phyloP scores from a whole-genome alignment of 2,888 invertebrate species.

The Tenthredo distinguenda region DNA sequence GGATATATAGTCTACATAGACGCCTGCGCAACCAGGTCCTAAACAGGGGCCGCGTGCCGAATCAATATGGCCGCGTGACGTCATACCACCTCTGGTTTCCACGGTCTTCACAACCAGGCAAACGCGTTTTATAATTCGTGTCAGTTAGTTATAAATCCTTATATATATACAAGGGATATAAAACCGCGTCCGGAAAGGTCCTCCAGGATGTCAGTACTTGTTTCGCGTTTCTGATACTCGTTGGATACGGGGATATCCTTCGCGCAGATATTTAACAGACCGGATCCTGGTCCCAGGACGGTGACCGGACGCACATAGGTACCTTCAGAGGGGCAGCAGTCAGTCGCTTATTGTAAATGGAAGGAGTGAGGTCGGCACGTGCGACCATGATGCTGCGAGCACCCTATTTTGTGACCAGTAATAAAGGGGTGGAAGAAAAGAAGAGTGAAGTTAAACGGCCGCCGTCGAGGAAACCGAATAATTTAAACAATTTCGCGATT shows the following conservation, averaged over 20 bases:
- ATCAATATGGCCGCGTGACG: slow-evolving; percentile 69
- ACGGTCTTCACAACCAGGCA: slow-evolving; percentile 25
- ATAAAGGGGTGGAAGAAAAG: not conserved
- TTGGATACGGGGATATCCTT: not conserved
- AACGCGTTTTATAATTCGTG: slow-evolving; percentile 32
- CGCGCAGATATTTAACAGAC: not conserved
- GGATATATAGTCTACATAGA: not conserved
- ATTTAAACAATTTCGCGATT: not conserved
- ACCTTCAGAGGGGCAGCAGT: slow-evolving; percentile 4
- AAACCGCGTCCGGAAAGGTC: not conserved
- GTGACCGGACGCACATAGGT: not conserved
- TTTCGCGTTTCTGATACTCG: not conserved
- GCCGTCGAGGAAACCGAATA: not conserved
- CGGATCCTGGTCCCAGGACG: slow-evolving; percentile 12
- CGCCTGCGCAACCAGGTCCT: slow-evolving; percentile 35
- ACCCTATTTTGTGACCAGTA: not conserved
- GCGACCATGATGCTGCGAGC: slow-evolving; percentile 47
- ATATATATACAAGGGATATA: not conserved
- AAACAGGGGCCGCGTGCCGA: slow-evolving; percentile 53
- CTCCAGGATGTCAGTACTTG: not conserved
- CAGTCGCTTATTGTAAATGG: slow-evolving; percentile 38
- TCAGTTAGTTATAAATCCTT: not conserved
- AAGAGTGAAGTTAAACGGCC: not conserved
- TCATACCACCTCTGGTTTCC: slow-evolving; percentile 56
- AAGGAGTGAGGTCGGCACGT: slow-evolving; percentile 51